A percentile compares a stretch with the other conserved stretches of the same genome.
Conservation (phyloP, 2,797 vertebrate genomes). For the Hemitrygon akajei region DNA sequence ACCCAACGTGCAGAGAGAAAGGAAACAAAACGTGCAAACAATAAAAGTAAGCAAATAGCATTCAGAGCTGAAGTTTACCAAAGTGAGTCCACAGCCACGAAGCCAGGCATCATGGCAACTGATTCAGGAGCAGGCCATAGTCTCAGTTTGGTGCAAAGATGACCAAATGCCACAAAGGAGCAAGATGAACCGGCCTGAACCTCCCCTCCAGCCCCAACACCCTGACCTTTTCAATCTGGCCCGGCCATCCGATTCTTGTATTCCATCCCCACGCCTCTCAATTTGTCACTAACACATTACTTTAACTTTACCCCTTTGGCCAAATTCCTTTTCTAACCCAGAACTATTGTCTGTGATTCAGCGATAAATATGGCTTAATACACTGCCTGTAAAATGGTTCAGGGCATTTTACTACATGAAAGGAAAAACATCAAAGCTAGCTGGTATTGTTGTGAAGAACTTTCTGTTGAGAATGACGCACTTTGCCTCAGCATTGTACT, state of each 20-base stretch:
- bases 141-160: too few relatives aligned
- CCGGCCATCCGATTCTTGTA: not conserved
- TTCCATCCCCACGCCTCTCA: not conserved
- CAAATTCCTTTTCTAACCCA: not conserved
- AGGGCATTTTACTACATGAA: not conserved
- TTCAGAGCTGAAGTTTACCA: too few relatives aligned
- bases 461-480: not conserved
- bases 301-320: not conserved
- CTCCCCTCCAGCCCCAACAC: too few relatives aligned
- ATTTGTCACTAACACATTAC: not conserved
- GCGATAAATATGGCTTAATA: not conserved
- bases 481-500: not conserved
- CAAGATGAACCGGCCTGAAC: too few relatives aligned
- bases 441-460: not conserved
- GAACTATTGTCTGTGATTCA: not conserved
- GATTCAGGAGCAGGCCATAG: too few relatives aligned
- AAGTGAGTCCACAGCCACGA: too few relatives aligned
- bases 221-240: too few relatives aligned
- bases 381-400: not conserved
- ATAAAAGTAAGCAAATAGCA: too few relatives aligned
- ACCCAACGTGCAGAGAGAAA: too few relatives aligned
- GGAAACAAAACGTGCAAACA: too few relatives aligned
- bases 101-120: too few relatives aligned
- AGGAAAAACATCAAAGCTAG: not conserved
- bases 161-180: too few relatives aligned